A percentile compares a stretch with the other conserved stretches of the same genome.
Conservation (phyloP, 2,888 invertebrate genomes). For the Pseudococcus viburni region DNA sequence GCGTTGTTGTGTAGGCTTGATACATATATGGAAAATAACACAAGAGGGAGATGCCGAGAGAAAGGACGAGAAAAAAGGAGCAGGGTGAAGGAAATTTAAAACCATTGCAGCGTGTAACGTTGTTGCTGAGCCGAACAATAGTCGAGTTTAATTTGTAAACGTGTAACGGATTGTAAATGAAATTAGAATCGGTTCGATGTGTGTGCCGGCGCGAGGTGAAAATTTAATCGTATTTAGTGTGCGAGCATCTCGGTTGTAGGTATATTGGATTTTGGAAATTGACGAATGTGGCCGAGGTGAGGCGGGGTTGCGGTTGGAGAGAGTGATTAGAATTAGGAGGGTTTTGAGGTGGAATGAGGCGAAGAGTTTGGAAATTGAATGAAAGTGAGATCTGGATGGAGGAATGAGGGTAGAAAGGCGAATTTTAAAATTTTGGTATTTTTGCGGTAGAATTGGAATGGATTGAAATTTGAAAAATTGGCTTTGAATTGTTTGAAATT, state of each 20-base stretch:
- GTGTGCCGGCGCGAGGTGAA: background rate
- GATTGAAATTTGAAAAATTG: no score
- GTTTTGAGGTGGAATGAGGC: background rate
- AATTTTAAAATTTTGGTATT: no score
- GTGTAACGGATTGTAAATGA: constrained; percentile 52
- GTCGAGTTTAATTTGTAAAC: constrained; percentile 42
- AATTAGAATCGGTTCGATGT: constrained; percentile 27
- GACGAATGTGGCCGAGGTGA: background rate
- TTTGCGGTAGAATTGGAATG: no score
- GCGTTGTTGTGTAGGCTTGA: background rate
- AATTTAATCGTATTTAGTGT: constrained; percentile 20
- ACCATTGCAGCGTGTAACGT: constrained; percentile 31
- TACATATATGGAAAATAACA: background rate
- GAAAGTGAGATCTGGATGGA: no score
- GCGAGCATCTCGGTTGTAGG: background rate
- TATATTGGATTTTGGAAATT: constrained; percentile 25
- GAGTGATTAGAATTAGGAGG: background rate
- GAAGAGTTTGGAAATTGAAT: background rate
- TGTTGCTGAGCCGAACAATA: constrained; percentile 21
- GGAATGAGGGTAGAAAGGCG: no score
- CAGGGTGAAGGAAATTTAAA: constrained; percentile 16
- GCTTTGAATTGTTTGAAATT: no score
- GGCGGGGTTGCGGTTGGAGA: background rate
- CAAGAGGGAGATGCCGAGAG: background rate
- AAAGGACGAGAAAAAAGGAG: background rate